Conservation (phyloP, 2,888 invertebrate species). For the Drosophila ochracea region DNA sequence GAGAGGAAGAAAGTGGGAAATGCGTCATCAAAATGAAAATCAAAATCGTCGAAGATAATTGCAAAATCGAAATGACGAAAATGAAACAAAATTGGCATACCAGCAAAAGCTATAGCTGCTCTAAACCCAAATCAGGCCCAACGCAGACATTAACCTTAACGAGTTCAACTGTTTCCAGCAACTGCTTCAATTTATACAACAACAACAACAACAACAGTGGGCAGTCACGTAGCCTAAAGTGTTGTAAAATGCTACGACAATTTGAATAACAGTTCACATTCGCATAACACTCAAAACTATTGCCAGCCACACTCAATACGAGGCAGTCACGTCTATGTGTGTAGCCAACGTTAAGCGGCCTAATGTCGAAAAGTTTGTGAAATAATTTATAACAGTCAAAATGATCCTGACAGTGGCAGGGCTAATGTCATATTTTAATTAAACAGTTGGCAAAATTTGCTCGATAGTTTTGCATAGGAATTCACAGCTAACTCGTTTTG, state of each 20-base stretch:
- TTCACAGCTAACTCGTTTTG: slow-evolving; percentile 36
- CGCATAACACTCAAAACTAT: background rate
- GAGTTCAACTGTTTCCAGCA: background rate
- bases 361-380: background rate
- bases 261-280: background rate
- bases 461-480: slow-evolving; percentile 27
- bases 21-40: slow-evolving; percentile 29
- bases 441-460: background rate
- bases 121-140: background rate
- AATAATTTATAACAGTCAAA: background rate
- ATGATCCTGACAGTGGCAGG: background rate
- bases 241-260: background rate
- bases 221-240: too few species aligned
- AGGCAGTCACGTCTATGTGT: background rate
- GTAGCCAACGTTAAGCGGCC: background rate
- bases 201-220: too few species aligned
- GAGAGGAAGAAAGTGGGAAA: background rate
- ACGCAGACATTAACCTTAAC: background rate
- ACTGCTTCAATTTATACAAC: background rate
- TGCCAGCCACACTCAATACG: background rate
- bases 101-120: background rate
- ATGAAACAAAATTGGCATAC: slow-evolving; percentile 28
- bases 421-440: background rate
- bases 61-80: background rate
- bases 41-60: background rate